phyloP scores from a whole-genome alignment of 2,888 invertebrate genomes.

The Lydus trimaculatus region DNA sequence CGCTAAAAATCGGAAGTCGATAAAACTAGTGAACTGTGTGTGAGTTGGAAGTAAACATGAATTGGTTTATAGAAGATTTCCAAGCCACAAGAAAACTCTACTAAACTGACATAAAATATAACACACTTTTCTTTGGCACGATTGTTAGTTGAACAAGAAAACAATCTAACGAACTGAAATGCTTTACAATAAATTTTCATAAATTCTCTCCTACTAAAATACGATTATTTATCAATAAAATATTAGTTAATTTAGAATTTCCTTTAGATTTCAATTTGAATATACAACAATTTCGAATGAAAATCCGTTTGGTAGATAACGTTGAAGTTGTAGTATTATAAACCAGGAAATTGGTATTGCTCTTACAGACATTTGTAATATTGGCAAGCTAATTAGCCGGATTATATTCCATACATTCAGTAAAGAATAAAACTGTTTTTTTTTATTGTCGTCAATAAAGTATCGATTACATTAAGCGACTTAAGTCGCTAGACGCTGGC shows the following conservation, averaged over 20 bases:
- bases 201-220: too few species aligned
- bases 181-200: too few species aligned
- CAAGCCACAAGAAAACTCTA: conserved; percentile 15
- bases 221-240: too few species aligned
- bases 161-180: too few species aligned
- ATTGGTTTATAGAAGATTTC: conserved; percentile 17
- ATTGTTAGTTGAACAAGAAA: background rate
- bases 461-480: too few species aligned
- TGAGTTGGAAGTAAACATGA: conserved; percentile 21
- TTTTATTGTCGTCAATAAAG: too few species aligned
- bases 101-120: conserved; percentile 26
- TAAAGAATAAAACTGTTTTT: too few species aligned
- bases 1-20: conserved; percentile 26
- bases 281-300: background rate
- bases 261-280: background rate
- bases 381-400: background rate
- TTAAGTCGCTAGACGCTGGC: too few species aligned
- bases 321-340: background rate
- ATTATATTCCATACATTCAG: too few species aligned
- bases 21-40: conserved; percentile 27
- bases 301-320: background rate
- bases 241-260: background rate
- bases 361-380: background rate
- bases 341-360: background rate
- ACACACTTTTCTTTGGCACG: conserved; percentile 10